phyloP scores from a whole-genome alignment of 2,113 vertebrate species.

The Scytalopus superciliaris region DNA sequence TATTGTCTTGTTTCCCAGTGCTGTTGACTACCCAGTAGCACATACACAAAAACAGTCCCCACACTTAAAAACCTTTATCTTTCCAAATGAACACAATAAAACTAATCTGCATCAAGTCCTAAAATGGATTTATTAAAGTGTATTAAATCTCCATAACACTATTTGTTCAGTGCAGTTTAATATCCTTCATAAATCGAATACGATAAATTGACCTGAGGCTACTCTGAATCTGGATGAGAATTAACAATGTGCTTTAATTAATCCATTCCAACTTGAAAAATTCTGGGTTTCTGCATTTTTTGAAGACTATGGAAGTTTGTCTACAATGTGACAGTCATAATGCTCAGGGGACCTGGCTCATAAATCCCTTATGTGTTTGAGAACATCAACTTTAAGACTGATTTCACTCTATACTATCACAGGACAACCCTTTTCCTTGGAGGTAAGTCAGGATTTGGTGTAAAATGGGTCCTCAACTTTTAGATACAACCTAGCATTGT shows the following conservation, averaged over 20 bases:
- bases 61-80: not conserved
- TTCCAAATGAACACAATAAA: not conserved
- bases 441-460: not conserved
- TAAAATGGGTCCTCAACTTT: not conserved
- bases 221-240: not conserved
- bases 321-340: not conserved
- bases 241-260: conserved; percentile 2
- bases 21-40: not conserved
- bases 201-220: not conserved
- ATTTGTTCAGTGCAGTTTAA: not conserved
- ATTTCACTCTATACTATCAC: not conserved
- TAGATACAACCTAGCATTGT: fast-evolving
- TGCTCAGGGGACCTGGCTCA: not conserved
- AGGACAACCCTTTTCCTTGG: not conserved
- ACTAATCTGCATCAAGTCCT: not conserved
- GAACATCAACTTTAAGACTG: not conserved
- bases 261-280: not conserved
- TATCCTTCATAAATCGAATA: not conserved
- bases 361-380: not conserved
- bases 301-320: not conserved
- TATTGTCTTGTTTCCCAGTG: not conserved
- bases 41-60: no score
- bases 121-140: conserved; percentile 13
- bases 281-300: not conserved
- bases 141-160: not conserved